phyloP scores from a whole-genome alignment of 2,797 vertebrate species.

The Urocyon cinereoargenteus region DNA sequence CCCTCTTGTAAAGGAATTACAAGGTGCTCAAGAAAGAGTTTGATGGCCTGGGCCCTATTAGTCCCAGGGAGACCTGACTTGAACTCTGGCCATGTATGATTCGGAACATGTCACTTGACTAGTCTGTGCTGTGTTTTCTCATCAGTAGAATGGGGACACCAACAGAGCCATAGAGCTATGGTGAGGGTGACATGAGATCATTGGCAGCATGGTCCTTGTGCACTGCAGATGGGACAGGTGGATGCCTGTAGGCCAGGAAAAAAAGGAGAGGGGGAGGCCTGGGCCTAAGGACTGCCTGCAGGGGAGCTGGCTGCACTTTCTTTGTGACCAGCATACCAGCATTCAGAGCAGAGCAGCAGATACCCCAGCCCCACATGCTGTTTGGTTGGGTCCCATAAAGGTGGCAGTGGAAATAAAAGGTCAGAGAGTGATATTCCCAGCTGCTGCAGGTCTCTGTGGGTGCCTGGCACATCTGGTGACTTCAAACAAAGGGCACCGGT shows the following conservation, averaged over 20 bases:
- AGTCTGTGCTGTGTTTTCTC: background rate
- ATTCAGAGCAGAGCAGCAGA: background rate
- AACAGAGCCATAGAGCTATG: background rate
- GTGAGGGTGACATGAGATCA: accelerated
- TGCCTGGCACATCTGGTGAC: background rate
- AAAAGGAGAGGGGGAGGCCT: background rate
- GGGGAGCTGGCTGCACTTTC: background rate
- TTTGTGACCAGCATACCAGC: background rate
- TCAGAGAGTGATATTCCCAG: background rate
- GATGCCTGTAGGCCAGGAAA: background rate
- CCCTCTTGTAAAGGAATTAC: background rate
- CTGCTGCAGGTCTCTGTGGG: background rate
- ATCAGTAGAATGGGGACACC: background rate
- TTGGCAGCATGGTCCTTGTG: background rate
- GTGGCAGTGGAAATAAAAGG: background rate
- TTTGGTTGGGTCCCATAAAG: accelerated
- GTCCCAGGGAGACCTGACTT: background rate
- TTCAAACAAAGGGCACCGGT: conserved; percentile 28
- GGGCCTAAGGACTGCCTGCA: accelerated
- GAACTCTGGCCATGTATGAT: background rate
- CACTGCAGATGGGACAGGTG: background rate
- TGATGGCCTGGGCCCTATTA: background rate
- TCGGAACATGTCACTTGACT: background rate
- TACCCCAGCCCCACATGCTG: accelerated
- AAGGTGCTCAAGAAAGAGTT: background rate